Evolutionary conservation across 2,888 invertebrate species (phyloP), one percentile per base, ranked within the genome.

Genomic region (Plusia festucae): DNA sequence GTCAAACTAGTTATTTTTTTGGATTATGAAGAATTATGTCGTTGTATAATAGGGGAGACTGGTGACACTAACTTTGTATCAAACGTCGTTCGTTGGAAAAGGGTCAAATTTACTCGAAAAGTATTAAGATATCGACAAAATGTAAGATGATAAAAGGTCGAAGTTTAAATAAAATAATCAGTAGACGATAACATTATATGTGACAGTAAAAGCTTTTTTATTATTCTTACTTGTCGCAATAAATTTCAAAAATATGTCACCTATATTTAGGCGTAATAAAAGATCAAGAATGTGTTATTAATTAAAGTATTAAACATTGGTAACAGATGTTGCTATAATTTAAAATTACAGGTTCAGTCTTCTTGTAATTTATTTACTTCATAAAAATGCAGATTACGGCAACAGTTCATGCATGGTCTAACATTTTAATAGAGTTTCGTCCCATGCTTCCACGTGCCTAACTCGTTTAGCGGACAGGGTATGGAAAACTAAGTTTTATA

Each of bases 1-100:
- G 61, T 64, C 64, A 54, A 65, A 62, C 67, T 64, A 70, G 16
- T 60, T 52, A 64, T 40, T 44, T 61, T 16, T 18, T 16, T n/a
- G 46, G 51, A 70, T 67, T 70, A 61, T 16, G 13, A 52, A 16
- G 18, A 59, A 46, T 2, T n/a, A n/a, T n/a, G 46, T 8, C n/a
- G 8, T n/a, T 16, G n/a, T 46, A 18, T 46, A 46, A 46, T 46
- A 5, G 18, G 18, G 9, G 11, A 18, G 11, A 9, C 3, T 3
- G 18, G 46, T 46, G 16, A 9, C 46, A 46, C n/a, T 46, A 18
- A 46, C 18, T 46, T 46, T 18, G 46, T 34, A 18, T 46, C n/a
- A 8, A 16, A 44, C 13, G 8, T 13, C 8, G 4, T 34, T 34
- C 15, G 34, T 34, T n/a, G 13, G 34, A 34, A 3, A 34, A 34